Conservation (phyloP, 1,140 invertebrate species). For the Papilio helenus region DNA sequence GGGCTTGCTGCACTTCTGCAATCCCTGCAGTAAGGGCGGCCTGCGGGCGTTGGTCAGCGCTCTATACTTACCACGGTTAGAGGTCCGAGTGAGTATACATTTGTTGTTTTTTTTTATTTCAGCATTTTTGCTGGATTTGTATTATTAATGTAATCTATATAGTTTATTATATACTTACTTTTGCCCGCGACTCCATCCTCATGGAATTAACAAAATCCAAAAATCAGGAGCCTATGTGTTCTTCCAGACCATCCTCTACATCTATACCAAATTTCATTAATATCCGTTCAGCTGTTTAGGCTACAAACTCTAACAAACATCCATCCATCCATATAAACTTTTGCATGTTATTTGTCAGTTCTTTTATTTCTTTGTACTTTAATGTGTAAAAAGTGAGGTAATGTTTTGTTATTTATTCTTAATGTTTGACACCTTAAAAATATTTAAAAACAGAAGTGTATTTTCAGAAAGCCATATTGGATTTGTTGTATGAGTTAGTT, state of each 20-base stretch:
- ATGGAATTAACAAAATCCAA: no score
- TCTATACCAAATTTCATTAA: no score
- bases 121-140: slow-evolving; percentile 12
- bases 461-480: slow-evolving; percentile 93
- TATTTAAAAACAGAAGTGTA: slow-evolving; percentile 23
- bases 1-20: slow-evolving; percentile 93
- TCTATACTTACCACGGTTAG: slow-evolving; percentile 92
- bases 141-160: background rate
- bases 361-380: background rate
- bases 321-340: no score
- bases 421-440: background rate
- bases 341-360: background rate
- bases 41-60: slow-evolving; percentile 93
- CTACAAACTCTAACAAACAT: no score
- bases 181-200: no score
- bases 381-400: background rate
- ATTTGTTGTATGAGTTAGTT: slow-evolving; percentile 95
- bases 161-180: no score
- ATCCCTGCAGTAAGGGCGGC: slow-evolving; percentile 87
- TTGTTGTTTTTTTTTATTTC: slow-evolving; percentile 27
- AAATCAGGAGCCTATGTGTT: no score
- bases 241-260: no score
- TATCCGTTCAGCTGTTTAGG: no score
- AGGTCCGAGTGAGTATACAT: slow-evolving; percentile 90
- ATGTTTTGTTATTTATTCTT: background rate